Evolutionary conservation across 2,888 invertebrate genomes (phyloP).

Genomic region (Lamellibrachia columna): DNA sequence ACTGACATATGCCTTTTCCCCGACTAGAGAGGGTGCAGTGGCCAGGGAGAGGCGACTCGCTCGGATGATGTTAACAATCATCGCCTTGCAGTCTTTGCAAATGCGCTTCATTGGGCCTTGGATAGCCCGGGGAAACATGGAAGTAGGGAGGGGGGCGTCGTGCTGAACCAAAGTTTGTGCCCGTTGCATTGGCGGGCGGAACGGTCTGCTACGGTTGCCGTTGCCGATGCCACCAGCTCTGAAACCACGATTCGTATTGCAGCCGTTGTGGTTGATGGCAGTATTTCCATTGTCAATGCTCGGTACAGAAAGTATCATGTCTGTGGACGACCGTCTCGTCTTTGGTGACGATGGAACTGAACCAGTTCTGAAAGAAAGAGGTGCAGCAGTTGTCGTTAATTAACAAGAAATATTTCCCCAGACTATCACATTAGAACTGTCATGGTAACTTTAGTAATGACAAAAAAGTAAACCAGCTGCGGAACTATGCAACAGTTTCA

Average conservation of each 20-base stretch:
- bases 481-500: background rate
- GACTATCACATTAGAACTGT: background rate
- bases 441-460: background rate
- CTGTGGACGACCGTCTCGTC: constrained; percentile 45
- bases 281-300: background rate
- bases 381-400: background rate
- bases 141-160: background rate
- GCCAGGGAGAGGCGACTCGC: constrained; percentile 75
- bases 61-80: constrained; percentile 93
- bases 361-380: constrained; percentile 62
- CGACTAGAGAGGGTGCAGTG: constrained; percentile 26
- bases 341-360: constrained; percentile 70
- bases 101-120: constrained; percentile 83
- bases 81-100: constrained; percentile 92
- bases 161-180: background rate
- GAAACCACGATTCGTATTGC: background rate
- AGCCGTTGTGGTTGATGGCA: background rate
- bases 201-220: background rate
- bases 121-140: constrained; percentile 20
- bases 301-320: background rate
- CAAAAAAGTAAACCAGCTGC: background rate
- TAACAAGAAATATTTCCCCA: background rate
- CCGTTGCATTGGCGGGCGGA: background rate
- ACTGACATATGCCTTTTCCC: background rate
- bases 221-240: background rate